These are phyloP conservation scores for Ormyrus nitidulus DNA, from an alignment of 2,888 invertebrate genomes.

Conservation along the genomic window DNA sequence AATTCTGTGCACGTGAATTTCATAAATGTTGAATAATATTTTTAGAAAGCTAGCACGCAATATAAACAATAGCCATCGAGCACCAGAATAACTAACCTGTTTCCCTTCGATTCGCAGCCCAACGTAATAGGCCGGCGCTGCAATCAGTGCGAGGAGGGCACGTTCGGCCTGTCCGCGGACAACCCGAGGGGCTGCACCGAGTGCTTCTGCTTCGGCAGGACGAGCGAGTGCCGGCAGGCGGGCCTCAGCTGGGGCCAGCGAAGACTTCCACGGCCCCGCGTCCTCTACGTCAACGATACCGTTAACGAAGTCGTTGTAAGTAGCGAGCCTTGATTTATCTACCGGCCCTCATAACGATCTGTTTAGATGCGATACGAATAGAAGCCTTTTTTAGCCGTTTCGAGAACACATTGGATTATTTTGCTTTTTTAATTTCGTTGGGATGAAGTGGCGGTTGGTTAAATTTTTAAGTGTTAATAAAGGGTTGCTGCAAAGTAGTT, in stretches of 20 bases:
- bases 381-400: too few relatives aligned
- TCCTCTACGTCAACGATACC: conserved; percentile 70
- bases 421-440: too few relatives aligned
- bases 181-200: conserved; percentile 93
- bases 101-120: conserved; percentile 2
- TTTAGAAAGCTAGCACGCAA: neutral
- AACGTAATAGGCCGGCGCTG: conserved; percentile 88
- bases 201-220: conserved; percentile 97
- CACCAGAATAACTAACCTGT: too few relatives aligned
- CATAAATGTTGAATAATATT: neutral
- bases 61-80: neutral
- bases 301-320: conserved; percentile 68
- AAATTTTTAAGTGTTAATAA: too few relatives aligned
- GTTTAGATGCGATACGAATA: neutral
- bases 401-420: too few relatives aligned
- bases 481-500: too few relatives aligned
- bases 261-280: conserved; percentile 78
- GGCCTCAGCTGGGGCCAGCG: conserved; percentile 89
- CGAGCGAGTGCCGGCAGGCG: conserved; percentile 87
- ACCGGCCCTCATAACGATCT: conserved; percentile 26
- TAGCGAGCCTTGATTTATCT: conserved; percentile 30
- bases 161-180: conserved; percentile 88
- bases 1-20: neutral
- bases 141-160: conserved; percentile 87
- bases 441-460: too few relatives aligned